phyloP scores from a whole-genome alignment of 1,140 invertebrate species.

The Pseudomyrmex concolor region DNA sequence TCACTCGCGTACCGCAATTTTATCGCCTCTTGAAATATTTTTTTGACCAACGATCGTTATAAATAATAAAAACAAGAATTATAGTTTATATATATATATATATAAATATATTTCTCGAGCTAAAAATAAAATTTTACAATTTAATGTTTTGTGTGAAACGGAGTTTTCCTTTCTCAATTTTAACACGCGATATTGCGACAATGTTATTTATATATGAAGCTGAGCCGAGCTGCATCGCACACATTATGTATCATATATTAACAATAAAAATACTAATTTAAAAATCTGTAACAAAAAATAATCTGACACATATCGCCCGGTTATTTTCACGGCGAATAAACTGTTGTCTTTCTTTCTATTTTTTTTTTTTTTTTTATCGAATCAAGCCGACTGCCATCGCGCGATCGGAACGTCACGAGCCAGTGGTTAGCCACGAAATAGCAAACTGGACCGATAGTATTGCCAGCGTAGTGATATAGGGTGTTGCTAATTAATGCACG shows the following conservation, averaged over 20 bases:
- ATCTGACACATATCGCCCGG: neutral
- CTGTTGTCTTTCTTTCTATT: neutral
- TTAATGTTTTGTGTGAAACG: too few relatives aligned
- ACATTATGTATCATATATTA: too few relatives aligned
- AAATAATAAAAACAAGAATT: too few relatives aligned
- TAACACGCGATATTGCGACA: too few relatives aligned
- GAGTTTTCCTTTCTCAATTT: too few relatives aligned
- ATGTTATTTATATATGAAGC: too few relatives aligned
- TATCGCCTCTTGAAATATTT: neutral
- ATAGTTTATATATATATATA: too few relatives aligned
- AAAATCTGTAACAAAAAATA: neutral
- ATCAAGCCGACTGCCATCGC: conserved; percentile 54
- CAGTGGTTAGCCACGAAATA: conserved; percentile 74
- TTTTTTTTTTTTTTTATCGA: conserved; percentile 41
- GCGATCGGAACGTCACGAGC: conserved; percentile 62
- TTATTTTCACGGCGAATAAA: conserved; percentile 28
- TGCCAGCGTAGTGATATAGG: conserved; percentile 71
- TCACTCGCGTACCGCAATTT: neutral
- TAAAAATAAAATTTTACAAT: too few relatives aligned
- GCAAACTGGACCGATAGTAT: conserved; percentile 68
- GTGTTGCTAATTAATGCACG: conserved; percentile 78
- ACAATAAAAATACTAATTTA: neutral
- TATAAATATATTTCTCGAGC: too few relatives aligned
- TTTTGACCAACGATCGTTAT: neutral
- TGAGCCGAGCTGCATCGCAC: too few relatives aligned